Percentiles rank a stretch among this genome's conserved stretches.
Evolutionary conservation across 2,113 vertebrate species (phyloP).

Genomic region (Dinomys branickii): DNA sequence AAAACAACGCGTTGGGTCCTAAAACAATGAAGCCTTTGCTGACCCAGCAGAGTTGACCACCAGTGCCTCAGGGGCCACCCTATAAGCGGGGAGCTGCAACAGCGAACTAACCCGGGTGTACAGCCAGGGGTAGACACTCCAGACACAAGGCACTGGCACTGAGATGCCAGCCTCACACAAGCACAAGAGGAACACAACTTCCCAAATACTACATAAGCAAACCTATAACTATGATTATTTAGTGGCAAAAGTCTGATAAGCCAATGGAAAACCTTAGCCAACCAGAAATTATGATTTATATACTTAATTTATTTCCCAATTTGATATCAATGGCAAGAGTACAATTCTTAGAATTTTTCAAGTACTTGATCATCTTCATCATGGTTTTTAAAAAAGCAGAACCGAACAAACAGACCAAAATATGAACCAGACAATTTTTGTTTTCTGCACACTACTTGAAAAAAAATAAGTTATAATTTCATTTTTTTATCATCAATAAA

Average conservation of each 20-base stretch:
- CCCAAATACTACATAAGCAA: neutral
- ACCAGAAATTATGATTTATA: neutral
- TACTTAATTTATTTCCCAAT: neutral
- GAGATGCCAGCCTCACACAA: neutral
- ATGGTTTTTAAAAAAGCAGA: neutral
- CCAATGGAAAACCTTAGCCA: neutral
- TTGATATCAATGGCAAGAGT: neutral
- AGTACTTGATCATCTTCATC: neutral
- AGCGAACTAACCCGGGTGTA: neutral
- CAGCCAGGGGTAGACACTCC: neutral
- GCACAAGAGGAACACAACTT: neutral
- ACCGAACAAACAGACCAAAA: neutral
- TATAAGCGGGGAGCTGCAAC: neutral
- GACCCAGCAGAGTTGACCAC: neutral
- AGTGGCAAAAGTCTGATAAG: neutral
- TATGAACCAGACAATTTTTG: neutral
- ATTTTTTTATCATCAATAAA: conserved; percentile 18
- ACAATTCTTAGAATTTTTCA: neutral
- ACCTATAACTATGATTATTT: neutral
- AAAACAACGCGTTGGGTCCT: neutral
- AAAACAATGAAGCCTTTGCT: neutral
- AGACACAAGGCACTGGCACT: neutral
- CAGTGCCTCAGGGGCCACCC: too few species aligned
- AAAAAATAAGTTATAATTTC: neutral
- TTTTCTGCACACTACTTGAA: neutral